Evolutionary conservation across 2,888 invertebrate species (phyloP), one percentile per base, ranked within the genome.

Genomic region (Hirtodrosophila alboralis): DNA sequence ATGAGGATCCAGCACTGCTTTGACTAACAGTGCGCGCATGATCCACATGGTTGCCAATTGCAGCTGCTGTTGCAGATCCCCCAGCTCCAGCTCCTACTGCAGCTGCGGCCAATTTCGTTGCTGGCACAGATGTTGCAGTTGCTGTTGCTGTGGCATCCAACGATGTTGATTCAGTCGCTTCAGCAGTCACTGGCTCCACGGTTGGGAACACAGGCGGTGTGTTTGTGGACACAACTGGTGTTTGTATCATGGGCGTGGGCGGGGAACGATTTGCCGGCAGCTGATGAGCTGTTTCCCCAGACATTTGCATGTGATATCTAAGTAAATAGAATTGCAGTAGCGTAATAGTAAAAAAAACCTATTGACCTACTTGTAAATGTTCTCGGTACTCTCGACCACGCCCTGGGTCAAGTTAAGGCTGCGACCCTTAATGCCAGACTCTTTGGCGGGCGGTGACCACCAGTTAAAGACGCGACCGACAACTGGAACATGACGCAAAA

Each of bases 391-490:
- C 84, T 95, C 95, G 8, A 96, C 94, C 40, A 96, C 95, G 37
- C 96, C 96, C 92, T 92, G 92, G 26, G 92, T 92, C 88, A 97
- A 91, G 91, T 96, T 95, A 66, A 97, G 93, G 90, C 94, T 96
- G 87, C 96, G 92, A 40, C 96, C 98, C 90, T 93, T 95, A 74
- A 94, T 95, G 75, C 94, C 95, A 5, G 94, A 92, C 48, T 88
- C 88, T 87, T 95, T 96, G 16, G 93, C 91, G 3, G 95, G 93
- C 6, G 98, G 98, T 41, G 97, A 96, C 96, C 97, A 98, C 98
- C 98, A 99, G 91, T 97, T 97, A 44, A 98, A 95, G 53, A 99
- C 94, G 14, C 96, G 95, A 0, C 98, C 97, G 56, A 99, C 96
- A 2, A 98, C 95, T 0, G 98, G 98, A 72, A 98, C 96, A 77